Evolutionary conservation across 64 coral and sea anemone genomes (phyloP), one percentile per base, ranked within the genome.

Genomic region (Pachyseris speciosa): DNA sequence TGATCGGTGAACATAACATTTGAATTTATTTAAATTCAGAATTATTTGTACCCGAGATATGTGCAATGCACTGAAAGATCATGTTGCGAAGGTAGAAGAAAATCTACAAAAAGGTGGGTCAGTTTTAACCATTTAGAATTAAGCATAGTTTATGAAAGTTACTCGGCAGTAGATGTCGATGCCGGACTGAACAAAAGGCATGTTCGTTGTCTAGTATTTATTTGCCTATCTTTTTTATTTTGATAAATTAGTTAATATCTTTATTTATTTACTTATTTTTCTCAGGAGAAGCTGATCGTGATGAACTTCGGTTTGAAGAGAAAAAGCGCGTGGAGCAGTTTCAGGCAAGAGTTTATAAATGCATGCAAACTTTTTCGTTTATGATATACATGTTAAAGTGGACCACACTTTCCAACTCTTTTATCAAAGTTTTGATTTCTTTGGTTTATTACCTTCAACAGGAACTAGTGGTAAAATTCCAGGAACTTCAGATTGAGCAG

Each of bases 391-490:
- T 84, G 12, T 68, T 75, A 4, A 0, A 34, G 15, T n/a, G n/a
- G n/a, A n/a, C n/a, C n/a, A n/a, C n/a, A n/a, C n/a, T n/a, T n/a
- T n/a, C 39, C 27, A 28, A 48, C 28, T 34, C 12, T 41, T 39
- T 13, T 40, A 5, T 49, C 11, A 1, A 19, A 5, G 12, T 51
- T 71, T 67, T 65, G 26, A 17, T 19, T n/a, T 13, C 13, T 58
- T 60, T 60, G 4, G 33, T 42, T n/a, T 20, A 30, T 86, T 31
- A 9, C 59, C 19, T 63, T 64, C 65, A 68, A 7, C 75, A 99
- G 97, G 97, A 99, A 90, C 63, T 99, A 86, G 90, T 99, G 7
- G 74, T 90, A 49, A 99, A 93, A 51, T 99, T 99, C 71, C 97
- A 91, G 53, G 90, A 93, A 74, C 80, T 99, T 68, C 80, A 99